phyloP scores from a whole-genome alignment of 2,888 invertebrate species.

The Ariolimax columbianus region DNA sequence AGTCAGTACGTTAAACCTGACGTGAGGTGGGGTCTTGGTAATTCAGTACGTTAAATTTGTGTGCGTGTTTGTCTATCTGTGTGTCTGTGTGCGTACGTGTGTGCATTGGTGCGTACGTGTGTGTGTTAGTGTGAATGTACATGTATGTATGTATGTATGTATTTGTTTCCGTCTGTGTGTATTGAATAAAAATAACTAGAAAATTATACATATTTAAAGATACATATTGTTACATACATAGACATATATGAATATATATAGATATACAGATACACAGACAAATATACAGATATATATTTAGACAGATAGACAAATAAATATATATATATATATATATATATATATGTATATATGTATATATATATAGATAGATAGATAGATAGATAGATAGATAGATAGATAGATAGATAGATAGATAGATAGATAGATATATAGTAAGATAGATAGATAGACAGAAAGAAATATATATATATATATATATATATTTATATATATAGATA shows the following conservation, averaged over 20 bases:
- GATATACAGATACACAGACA: background rate
- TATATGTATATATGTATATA: background rate
- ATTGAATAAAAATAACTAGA: background rate
- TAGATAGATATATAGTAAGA: too few relatives aligned
- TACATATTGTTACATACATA: background rate
- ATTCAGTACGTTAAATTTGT: too few relatives aligned
- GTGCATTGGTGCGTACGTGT: background rate
- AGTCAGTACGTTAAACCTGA: too few relatives aligned
- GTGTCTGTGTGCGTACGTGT: background rate
- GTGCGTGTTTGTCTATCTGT: too few relatives aligned
- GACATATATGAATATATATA: background rate
- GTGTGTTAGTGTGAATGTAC: background rate
- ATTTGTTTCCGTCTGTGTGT: background rate
- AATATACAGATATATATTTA: background rate
- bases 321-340: constrained; percentile 8
- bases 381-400: background rate
- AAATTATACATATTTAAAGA: background rate
- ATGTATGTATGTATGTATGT: background rate
- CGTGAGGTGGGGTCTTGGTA: too few relatives aligned
- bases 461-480: too few relatives aligned
- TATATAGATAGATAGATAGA: background rate
- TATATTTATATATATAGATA: too few relatives aligned
- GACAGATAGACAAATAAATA: background rate
- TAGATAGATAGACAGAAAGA: too few relatives aligned
- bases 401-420: background rate